These are phyloP conservation scores for Oceanodroma tethys DNA, from an alignment of 2,113 vertebrate species.

Conservation along the genomic window DNA sequence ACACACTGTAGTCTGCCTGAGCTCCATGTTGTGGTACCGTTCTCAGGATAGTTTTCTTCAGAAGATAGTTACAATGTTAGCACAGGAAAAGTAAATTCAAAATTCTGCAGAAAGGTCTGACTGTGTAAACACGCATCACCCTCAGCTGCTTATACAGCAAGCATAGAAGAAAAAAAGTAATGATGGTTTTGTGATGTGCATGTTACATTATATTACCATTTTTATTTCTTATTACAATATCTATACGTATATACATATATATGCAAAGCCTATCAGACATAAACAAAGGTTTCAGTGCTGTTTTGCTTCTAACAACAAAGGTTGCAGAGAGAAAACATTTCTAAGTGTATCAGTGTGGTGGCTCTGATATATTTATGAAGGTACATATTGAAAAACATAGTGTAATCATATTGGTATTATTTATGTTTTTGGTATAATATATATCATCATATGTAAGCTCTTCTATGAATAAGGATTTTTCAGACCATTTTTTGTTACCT, in stretches of 20 bases:
- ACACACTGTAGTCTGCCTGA: not conserved
- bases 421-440: conserved; percentile 51
- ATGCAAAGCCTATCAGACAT: not conserved
- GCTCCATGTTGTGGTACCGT: not conserved
- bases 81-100: not conserved
- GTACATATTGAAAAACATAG: not conserved
- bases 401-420: not conserved
- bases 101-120: conserved; percentile 17
- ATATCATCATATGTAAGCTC: conserved; percentile 1
- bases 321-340: not conserved
- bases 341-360: not conserved
- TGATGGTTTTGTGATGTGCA: not conserved
- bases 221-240: conserved; percentile 23
- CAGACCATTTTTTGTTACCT: not conserved
- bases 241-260: not conserved
- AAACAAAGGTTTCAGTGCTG: not conserved
- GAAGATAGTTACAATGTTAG: not conserved
- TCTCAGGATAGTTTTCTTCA: not conserved
- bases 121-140: not conserved
- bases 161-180: not conserved
- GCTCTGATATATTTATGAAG: not conserved
- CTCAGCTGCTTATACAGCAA: not conserved
- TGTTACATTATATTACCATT: not conserved
- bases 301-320: not conserved
- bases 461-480: not conserved